Base-by-base conservation (phyloP, 53 echinoderm and acorn worm genomes). In the Pentamera pediparva region DNA sequence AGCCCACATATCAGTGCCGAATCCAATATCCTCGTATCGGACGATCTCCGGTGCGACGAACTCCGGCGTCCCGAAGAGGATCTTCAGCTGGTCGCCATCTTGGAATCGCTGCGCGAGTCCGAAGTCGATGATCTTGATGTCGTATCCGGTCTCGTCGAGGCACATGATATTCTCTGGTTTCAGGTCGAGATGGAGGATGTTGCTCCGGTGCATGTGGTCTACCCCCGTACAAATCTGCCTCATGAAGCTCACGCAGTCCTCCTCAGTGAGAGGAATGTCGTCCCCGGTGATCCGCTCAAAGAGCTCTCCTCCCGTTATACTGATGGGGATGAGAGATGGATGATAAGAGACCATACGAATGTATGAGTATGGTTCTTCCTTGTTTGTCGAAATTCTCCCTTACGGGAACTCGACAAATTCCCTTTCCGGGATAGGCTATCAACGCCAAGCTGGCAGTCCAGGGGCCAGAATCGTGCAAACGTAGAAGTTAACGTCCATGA, bases 131-230 rank as follows among this genome's bases (percentile, higher is more conserved):
- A 61, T 76, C 65, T 87, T 79, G 74, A 89, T 76, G 32, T 62
- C 56, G 57, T 81, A 70, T 64, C 95, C 90, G 32, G 81, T 70
- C 30, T 84, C 84, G 50, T 89, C 69, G 34, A 90, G 83, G 52
- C 95, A 94, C 87, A 94, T 84, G 48, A 94, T 87, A 37, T 94
- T 94, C 61, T 94, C 95, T 19, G 95, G 95, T 62, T 90, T 94
- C 36, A 94, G 78, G 63, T 94, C 95, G 20, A 94, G 87, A 56
- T 94, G 95, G 25, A 90, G 77, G 47, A 85, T 85, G 53, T 87
- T 59, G 5, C 61, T 56, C 33, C 82, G 75, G 52, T 94, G 95
- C 90, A 94, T 94, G 76, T 90, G 87, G 25, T 87, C 75, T 12
- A 90, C 90, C 39, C 90, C 95, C 9, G 75, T 81, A 61, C 95